phyloP scores from a whole-genome alignment of 2,888 invertebrate genomes.

The Cheilosia scutellata region DNA sequence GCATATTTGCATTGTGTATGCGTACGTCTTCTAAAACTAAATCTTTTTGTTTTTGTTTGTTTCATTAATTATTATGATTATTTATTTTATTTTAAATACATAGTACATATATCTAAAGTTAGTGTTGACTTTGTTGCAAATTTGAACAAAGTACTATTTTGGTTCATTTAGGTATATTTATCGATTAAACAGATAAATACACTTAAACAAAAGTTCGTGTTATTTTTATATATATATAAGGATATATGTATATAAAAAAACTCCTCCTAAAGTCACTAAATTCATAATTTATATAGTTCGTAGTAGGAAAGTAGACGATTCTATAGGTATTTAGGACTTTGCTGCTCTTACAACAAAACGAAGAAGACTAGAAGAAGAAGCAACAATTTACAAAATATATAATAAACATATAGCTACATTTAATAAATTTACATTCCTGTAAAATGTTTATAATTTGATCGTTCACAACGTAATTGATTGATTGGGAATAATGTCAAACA shows the following conservation, averaged over 20 bases:
- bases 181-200: conserved; percentile 54
- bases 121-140: conserved; percentile 48
- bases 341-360: conserved; percentile 72
- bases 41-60: conserved; percentile 30
- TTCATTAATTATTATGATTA: conserved; percentile 13
- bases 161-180: conserved; percentile 62
- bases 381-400: conserved; percentile 70
- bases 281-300: conserved; percentile 72
- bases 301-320: conserved; percentile 73
- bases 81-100: conserved; percentile 36
- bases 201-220: conserved; percentile 42
- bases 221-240: background rate
- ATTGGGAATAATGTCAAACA: conserved; percentile 20
- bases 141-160: conserved; percentile 20
- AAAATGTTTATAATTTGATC: conserved; percentile 45
- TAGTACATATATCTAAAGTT: conserved; percentile 49
- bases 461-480: conserved; percentile 70
- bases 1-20: conserved; percentile 39
- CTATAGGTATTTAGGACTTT: conserved; percentile 71
- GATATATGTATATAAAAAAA: background rate
- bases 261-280: conserved; percentile 63
- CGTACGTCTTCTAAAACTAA: conserved; percentile 52
- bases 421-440: conserved; percentile 49
- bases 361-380: conserved; percentile 75
- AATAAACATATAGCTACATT: conserved; percentile 19